These are phyloP conservation scores for Myoxocephalus aenaeus DNA, from an alignment of 2,797 vertebrate genomes.

Conservation along the genomic window DNA sequence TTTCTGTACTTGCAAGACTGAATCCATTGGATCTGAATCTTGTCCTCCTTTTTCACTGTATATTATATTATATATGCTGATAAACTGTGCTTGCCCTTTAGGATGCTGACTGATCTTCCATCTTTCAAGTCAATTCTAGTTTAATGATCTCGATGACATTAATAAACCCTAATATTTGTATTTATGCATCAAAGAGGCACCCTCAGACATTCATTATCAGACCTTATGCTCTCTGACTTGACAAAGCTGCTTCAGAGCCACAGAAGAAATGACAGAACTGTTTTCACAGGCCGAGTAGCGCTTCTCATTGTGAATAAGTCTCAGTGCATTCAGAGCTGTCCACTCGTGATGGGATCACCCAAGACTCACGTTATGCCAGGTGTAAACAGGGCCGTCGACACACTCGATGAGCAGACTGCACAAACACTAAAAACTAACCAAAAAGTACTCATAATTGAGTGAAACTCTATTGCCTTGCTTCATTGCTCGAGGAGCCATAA, in stretches of 20 bases:
- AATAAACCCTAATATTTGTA: background rate
- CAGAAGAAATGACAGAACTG: background rate
- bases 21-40: constrained; percentile 6
- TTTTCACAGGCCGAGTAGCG: background rate
- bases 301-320: background rate
- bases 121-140: background rate
- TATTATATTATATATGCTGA: background rate
- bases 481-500: too few relatives aligned
- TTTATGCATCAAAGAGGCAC: background rate
- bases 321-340: too few relatives aligned
- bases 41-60: background rate
- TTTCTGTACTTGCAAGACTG: constrained; percentile 5
- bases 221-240: background rate
- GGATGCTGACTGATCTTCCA: background rate
- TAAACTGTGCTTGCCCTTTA: background rate
- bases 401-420: too few relatives aligned
- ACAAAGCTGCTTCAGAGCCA: background rate
- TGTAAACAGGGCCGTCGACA: too few relatives aligned
- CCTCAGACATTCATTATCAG: background rate
- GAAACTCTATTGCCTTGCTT: too few relatives aligned
- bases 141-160: constrained; percentile 3
- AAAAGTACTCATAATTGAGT: too few relatives aligned
- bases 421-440: too few relatives aligned
- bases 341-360: too few relatives aligned
- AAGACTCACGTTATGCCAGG: too few relatives aligned